phyloP scores from a whole-genome alignment of 1,140 invertebrate species.

The Pseudobourletiella spinata region DNA sequence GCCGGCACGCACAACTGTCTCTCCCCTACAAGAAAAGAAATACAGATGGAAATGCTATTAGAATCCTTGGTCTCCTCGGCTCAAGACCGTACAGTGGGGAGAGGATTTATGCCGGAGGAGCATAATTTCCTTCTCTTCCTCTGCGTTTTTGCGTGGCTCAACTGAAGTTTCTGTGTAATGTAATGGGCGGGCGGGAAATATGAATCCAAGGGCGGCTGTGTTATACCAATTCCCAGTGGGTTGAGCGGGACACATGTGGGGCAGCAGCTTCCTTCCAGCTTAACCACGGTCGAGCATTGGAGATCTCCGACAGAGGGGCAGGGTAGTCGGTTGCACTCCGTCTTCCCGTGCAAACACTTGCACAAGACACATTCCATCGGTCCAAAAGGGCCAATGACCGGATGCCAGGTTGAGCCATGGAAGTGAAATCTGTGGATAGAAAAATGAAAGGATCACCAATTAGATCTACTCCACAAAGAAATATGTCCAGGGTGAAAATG shows the following conservation, averaged over 20 bases:
- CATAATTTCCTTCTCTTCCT: too few relatives aligned
- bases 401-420: slow-evolving; percentile 41
- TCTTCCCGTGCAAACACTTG: slow-evolving; percentile 38
- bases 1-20: slow-evolving; percentile 11
- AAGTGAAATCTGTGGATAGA: slow-evolving; percentile 35
- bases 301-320: slow-evolving; percentile 35
- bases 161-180: too few relatives aligned
- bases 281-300: slow-evolving; percentile 38
- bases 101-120: too few relatives aligned
- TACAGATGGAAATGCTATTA: too few relatives aligned
- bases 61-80: too few relatives aligned
- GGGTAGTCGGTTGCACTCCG: slow-evolving; percentile 39
- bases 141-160: too few relatives aligned
- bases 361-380: slow-evolving; percentile 40
- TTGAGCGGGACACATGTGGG: slow-evolving; percentile 27
- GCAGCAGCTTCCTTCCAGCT: slow-evolving; percentile 38
- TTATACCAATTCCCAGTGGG: neutral
- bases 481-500: too few relatives aligned
- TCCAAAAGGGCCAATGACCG: slow-evolving; percentile 41
- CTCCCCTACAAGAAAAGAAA: too few relatives aligned
- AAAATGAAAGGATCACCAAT: neutral
- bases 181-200: too few relatives aligned
- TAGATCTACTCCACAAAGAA: neutral
- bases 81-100: too few relatives aligned
- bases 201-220: too few relatives aligned